A percentile compares a stretch with the other conserved stretches of the same genome.
Evolutionary conservation across 2,113 vertebrate genomes (phyloP).

Genomic region (Calidris pygmaea): DNA sequence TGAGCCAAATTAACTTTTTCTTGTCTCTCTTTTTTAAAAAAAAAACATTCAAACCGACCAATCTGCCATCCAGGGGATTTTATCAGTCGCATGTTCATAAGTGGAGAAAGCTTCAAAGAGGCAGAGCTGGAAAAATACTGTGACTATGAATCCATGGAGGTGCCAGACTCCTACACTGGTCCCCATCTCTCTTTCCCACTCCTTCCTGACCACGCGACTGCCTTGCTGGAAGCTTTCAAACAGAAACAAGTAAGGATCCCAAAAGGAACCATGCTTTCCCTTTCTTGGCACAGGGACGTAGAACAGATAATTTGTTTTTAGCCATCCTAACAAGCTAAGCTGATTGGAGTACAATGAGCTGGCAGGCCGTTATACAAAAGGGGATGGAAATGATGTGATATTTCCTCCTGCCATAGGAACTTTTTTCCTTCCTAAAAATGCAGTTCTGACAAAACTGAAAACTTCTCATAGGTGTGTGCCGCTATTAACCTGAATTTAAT

Average conservation of each 20-base stretch:
- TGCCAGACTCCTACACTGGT: slow-evolving; percentile 81
- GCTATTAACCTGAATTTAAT: not conserved
- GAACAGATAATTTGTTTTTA: not conserved
- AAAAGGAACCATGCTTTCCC: not conserved
- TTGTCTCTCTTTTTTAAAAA: not conserved
- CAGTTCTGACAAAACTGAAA: not conserved
- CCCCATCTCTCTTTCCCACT: slow-evolving; percentile 88
- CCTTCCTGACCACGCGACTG: slow-evolving; percentile 79
- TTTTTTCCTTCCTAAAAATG: not conserved
- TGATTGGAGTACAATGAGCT: not conserved
- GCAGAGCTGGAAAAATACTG: slow-evolving; percentile 76
- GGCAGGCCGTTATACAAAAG: not conserved
- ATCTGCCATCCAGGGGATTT: slow-evolving; percentile 78
- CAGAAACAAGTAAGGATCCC: slow-evolving; percentile 85
- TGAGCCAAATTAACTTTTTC: not conserved
- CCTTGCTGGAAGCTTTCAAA: slow-evolving; percentile 90
- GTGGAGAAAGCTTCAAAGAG: slow-evolving; percentile 75
- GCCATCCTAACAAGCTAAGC: not conserved
- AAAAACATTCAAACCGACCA: not conserved
- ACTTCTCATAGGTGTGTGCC: accelerated
- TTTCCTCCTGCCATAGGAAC: not conserved
- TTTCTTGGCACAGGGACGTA: accelerated
- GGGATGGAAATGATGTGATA: not conserved
- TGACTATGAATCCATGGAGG: slow-evolving; percentile 80
- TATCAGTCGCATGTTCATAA: slow-evolving; percentile 84